phyloP scores from a whole-genome alignment of 2,113 vertebrate species.

The Porphyrio hochstetteri region DNA sequence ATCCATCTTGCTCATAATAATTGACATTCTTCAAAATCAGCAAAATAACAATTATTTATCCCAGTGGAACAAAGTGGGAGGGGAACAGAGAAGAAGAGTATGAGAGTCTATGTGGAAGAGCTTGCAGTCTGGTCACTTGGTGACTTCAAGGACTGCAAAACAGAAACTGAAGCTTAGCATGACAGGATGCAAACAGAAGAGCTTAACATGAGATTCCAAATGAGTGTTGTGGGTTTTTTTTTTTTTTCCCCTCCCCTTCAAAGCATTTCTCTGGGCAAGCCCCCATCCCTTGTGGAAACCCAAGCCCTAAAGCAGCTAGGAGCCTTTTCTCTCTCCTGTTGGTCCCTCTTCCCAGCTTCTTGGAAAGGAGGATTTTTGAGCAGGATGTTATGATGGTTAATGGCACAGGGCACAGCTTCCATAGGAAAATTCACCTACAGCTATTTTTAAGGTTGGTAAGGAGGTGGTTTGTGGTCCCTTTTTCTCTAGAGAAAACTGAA shows the following conservation, averaged over 20 bases:
- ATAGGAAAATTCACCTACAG: not conserved
- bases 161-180: not conserved
- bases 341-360: not conserved
- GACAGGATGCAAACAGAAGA: not conserved
- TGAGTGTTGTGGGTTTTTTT: not conserved
- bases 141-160: not conserved
- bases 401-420: not conserved
- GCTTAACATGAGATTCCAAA: not conserved
- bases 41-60: not conserved
- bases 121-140: not conserved
- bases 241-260: not conserved
- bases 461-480: not conserved
- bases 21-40: not conserved
- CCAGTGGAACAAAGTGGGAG: not conserved
- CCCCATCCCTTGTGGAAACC: not conserved
- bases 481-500: not conserved
- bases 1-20: constrained; percentile 1
- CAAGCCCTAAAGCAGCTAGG: not conserved
- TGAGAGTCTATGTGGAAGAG: not conserved
- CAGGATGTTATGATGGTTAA: not conserved
- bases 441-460: not conserved
- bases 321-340: not conserved
- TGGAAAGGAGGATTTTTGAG: not conserved
- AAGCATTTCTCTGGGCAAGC: not conserved
- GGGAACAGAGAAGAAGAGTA: not conserved